These are phyloP conservation scores for Euzetes globulus DNA, from an alignment of 2,888 invertebrate genomes.

Conservation along the genomic window DNA sequence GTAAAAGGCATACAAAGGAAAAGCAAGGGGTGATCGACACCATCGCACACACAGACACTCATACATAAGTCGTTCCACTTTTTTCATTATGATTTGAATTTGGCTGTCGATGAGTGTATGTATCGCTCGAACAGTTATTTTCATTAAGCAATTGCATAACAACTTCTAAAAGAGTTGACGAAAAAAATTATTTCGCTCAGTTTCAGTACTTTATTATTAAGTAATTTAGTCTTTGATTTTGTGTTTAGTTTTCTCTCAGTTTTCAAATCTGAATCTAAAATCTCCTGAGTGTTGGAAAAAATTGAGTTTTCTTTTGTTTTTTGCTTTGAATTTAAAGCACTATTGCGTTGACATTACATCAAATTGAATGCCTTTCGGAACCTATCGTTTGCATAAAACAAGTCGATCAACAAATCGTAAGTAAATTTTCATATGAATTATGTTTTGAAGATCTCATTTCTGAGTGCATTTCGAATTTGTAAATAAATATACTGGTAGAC, in stretches of 20 bases:
- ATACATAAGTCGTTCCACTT: constrained; percentile 19
- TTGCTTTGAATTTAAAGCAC: too few relatives aligned
- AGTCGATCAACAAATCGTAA: not conserved
- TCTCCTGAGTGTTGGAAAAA: too few relatives aligned
- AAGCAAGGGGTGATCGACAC: constrained; percentile 25
- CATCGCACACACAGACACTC: not conserved
- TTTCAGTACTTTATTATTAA: too few relatives aligned
- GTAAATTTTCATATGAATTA: not conserved
- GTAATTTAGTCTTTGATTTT: not conserved
- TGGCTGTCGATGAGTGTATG: not conserved
- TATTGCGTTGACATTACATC: too few relatives aligned
- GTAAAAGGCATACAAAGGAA: constrained; percentile 2
- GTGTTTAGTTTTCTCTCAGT: not conserved
- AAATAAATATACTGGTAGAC: not conserved
- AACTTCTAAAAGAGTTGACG: too few relatives aligned
- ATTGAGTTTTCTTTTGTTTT: too few relatives aligned
- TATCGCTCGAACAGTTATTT: not conserved
- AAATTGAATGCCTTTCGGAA: not conserved
- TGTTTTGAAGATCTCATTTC: not conserved
- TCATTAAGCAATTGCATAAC: too few relatives aligned
- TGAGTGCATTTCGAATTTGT: too few relatives aligned
- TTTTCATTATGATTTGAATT: not conserved
- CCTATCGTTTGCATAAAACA: not conserved
- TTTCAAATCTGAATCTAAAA: not conserved
- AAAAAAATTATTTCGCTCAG: too few relatives aligned